Evolutionary conservation across 2,113 vertebrate species (phyloP), one percentile per base, ranked within the genome.

Genomic region (Sminthopsis crassicaudata): DNA sequence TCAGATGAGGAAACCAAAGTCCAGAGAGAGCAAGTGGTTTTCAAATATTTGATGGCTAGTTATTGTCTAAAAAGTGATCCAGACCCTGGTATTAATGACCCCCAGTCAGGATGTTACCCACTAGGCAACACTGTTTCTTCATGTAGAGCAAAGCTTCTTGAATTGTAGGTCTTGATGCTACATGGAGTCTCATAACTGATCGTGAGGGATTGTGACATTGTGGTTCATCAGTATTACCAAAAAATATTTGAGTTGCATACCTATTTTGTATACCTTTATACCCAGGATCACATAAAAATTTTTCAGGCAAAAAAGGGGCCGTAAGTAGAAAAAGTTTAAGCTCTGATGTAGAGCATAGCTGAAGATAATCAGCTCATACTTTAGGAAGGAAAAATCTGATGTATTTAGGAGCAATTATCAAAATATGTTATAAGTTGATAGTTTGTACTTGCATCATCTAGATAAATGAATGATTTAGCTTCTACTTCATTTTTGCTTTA

Each of bases 401-500:
- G 27, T 91, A 94, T 96, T 52, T 51, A 19, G 93, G 92, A 96
- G 89, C 26, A n/a, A 93, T 89, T 94, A 92, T 24, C 51, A 48
- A 57, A 46, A 96, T 93, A 96, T 92, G 57, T 54, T 92, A 27
- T 36, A 84, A 42, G n/a, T 42, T 84, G 16, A 84, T 91, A 53
- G 94, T 12, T 88, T 25, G 92, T 96, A 84, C 53, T 95, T 94
- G 91, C 55, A 11, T 96, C 27, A 84, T 90, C 9, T 24, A 94
- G 91, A 46, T 94, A 57, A 93, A 95, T 93, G 89, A 89, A 48
- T 92, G 42, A 92, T 84, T 84, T 42, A 93, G 55, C 5, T 16
- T 94, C 42, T 54, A 24, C 42, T 94, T 92, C 46, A 91, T 89
- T 88, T 93, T 92, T 96, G 1, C 36, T 84, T 84, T 42, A 76